Evolutionary conservation across 2,113 vertebrate species (phyloP), one percentile per base, ranked within the genome.

Genomic region (Rhinoderma darwinii): DNA sequence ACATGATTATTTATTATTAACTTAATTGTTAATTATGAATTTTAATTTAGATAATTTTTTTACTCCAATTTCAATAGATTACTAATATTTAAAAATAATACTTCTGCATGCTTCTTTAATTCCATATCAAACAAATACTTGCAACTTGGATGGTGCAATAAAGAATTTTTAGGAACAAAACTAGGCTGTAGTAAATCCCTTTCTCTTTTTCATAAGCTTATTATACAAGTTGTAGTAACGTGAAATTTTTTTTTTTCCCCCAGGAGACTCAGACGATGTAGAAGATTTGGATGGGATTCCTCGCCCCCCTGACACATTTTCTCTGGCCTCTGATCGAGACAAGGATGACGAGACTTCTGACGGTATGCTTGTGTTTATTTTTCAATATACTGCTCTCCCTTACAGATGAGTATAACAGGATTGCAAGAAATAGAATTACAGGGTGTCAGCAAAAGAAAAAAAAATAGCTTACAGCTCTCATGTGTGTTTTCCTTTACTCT

Each of bases 301-400:
- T 94, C 92, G 90, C 32, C 91, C 94, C 92, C 92, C 94, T n/a
- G 98, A 99, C 5, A 94, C 92, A 3, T 54, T 89, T 61, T 98
- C 97, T 0, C 80, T 96, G 91, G 93, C 95, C 41, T 99, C 96
- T 0, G 97, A 99, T 84, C 96, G 94, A 41, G 97, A 99, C 92
- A 96, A 96, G 89, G 97, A 99, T 17, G 97, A 99, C 1, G 98
- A 99, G 41, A 88, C 89, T 5, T 92, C 91, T 70, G 97, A 99
- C 88, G 97, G 98, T 99, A 94, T 66, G 95, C 94, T 89, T n/a
- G 79, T 56, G 39, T 89, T 70, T 91, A 92, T 89, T 84, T 80
- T 79, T 59, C 83, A 54, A 86, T 82, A 54, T 80, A 83, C 82
- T 88, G 61, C 78, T 81, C 37, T 80, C 89, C 90, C 88, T 63